Conservation (phyloP, 2,113 vertebrate genomes). For the Mobula hypostoma region DNA sequence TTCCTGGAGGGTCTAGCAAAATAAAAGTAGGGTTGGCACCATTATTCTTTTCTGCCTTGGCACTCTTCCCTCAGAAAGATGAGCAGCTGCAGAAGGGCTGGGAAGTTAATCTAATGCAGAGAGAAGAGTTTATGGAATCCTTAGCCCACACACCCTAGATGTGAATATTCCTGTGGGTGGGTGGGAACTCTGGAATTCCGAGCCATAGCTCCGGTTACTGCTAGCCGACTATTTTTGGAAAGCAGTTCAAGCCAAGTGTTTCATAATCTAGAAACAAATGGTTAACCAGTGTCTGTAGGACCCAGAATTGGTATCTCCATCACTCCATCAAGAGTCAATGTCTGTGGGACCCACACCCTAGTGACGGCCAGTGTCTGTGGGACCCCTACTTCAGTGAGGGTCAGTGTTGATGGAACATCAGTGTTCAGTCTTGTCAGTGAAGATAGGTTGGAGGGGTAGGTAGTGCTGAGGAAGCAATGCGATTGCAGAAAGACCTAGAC, state of each 20-base stretch:
- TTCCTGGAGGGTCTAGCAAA: no score
- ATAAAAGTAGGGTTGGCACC: no score
- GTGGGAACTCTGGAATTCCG: not conserved
- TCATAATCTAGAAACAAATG: not conserved
- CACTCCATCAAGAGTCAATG: not conserved
- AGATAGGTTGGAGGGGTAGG: no score
- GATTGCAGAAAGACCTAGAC: no score
- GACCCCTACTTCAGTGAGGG: not conserved
- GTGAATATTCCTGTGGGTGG: not conserved
- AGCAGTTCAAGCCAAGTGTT: not conserved
- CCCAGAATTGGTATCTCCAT: no score
- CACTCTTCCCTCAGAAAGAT: not conserved
- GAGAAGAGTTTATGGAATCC: not conserved
- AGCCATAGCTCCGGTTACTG: not conserved
- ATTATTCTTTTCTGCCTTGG: not conserved
- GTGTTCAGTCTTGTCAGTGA: no score
- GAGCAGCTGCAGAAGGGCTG: not conserved
- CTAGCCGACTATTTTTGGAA: not conserved
- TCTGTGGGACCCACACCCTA: not conserved
- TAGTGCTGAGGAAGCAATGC: no score
- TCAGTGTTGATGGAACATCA: not conserved
- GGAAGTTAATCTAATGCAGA: not conserved
- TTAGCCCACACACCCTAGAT: not conserved
- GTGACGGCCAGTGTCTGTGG: not conserved
- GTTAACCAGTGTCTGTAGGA: not conserved